Evolutionary conservation across 2,797 vertebrate genomes (phyloP).

Genomic region (Poecilia velifera): DNA sequence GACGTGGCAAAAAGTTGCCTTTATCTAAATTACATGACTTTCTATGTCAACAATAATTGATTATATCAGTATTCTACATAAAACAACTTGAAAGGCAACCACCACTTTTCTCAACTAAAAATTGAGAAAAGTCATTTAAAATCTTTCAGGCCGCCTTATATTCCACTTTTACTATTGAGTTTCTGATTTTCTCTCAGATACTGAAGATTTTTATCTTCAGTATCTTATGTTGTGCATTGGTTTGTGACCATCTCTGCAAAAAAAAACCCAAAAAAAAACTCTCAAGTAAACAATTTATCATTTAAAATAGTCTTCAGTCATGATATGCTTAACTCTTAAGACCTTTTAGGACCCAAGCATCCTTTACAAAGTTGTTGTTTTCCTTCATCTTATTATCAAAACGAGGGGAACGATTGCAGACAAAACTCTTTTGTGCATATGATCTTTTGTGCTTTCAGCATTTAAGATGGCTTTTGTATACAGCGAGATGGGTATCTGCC

Average conservation of each 20-base stretch:
- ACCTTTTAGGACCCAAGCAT: slow-evolving; percentile 46
- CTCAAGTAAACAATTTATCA: neutral
- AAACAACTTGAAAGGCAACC: neutral
- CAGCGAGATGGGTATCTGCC: slow-evolving; percentile 88
- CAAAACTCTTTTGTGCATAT: slow-evolving; percentile 82
- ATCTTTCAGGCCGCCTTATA: neutral
- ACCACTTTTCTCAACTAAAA: neutral
- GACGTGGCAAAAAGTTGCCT: neutral
- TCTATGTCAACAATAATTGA: neutral
- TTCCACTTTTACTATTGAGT: neutral
- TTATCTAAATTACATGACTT: neutral
- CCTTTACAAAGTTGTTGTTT: slow-evolving; percentile 72
- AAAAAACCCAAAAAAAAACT: too few species aligned
- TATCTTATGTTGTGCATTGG: neutral
- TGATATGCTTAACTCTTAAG: slow-evolving; percentile 59
- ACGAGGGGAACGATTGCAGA: slow-evolving; percentile 75
- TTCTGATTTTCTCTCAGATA: neutral
- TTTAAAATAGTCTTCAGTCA: slow-evolving; percentile 23
- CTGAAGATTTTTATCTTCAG: neutral
- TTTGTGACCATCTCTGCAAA: neutral
- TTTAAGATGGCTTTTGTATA: slow-evolving; percentile 85
- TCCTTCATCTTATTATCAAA: slow-evolving; percentile 78
- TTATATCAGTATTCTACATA: neutral
- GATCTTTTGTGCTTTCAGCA: slow-evolving; percentile 83
- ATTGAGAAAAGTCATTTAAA: neutral